These are phyloP conservation scores for Paedocypris sp. DNA, from an alignment of 2,113 vertebrate genomes.

Conservation along the genomic window DNA sequence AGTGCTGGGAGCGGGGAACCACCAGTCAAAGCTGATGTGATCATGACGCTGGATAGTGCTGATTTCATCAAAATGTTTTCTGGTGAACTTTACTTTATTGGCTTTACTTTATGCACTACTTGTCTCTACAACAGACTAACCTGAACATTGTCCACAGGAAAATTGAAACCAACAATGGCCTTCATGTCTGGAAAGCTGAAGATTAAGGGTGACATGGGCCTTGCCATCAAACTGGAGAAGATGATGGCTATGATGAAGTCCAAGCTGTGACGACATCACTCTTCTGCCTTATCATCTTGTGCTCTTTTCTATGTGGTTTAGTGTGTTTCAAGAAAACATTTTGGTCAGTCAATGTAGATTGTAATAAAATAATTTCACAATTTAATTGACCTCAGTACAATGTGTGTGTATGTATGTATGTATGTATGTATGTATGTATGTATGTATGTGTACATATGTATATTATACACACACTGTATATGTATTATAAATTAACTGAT, in stretches of 20 bases:
- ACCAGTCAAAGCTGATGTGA: slow-evolving; percentile 64
- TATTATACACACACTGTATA: no score
- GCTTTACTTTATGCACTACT: not conserved
- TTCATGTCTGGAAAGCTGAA: slow-evolving; percentile 72
- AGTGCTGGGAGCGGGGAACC: slow-evolving; percentile 66
- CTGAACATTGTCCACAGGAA: slow-evolving; percentile 49
- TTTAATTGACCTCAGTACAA: not conserved
- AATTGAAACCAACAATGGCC: slow-evolving; percentile 84
- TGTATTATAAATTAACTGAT: no score
- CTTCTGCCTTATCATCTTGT: slow-evolving; percentile 9
- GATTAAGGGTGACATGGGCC: slow-evolving; percentile 67
- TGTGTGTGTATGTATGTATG: not conserved
- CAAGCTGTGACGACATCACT: slow-evolving; percentile 50
- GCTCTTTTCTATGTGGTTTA: slow-evolving; percentile 5
- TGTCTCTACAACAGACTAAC: no score
- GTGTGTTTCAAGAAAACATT: not conserved
- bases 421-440: no score
- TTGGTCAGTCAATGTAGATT: not conserved
- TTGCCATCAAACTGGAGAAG: slow-evolving; percentile 73
- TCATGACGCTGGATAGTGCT: slow-evolving; percentile 77
- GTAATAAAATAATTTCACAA: not conserved
- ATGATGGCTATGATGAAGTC: slow-evolving; percentile 63
- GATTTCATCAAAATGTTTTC: slow-evolving; percentile 90
- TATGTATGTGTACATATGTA: no score
- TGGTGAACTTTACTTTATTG: slow-evolving; percentile 51